These are phyloP conservation scores for Lacerta viridis DNA, from an alignment of 2,797 vertebrate species.

Conservation along the genomic window DNA sequence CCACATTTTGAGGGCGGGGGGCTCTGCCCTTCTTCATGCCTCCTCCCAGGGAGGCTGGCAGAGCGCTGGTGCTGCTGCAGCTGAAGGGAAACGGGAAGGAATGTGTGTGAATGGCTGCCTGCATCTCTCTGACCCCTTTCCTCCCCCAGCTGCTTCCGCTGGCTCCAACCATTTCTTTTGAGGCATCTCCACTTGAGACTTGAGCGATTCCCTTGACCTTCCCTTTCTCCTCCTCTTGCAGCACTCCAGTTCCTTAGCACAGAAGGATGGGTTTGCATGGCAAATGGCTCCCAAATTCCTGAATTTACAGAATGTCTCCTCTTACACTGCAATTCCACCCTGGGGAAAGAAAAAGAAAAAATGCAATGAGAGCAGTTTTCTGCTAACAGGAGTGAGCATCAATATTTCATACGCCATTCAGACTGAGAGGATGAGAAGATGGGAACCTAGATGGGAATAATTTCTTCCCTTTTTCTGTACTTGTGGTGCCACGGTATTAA, in stretches of 20 bases:
- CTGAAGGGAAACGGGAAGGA: too few species aligned
- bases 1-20: too few species aligned
- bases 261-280: conserved; percentile 64
- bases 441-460: conserved; percentile 2
- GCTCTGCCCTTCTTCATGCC: too few species aligned
- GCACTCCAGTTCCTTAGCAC: conserved; percentile 48
- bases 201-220: conserved; percentile 43
- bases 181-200: conserved; percentile 39
- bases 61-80: too few species aligned
- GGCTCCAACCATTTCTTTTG: conserved; percentile 43
- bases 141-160: not conserved
- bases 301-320: conserved; percentile 44
- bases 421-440: conserved; percentile 14
- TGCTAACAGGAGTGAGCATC: conserved; percentile 56
- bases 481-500: not conserved
- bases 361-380: conserved; percentile 60
- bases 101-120: too few species aligned
- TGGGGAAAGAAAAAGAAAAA: conserved; percentile 7
- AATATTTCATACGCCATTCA: conserved; percentile 65
- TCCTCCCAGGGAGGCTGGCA: too few species aligned
- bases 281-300: conserved; percentile 45
- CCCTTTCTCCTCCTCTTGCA: conserved; percentile 46
- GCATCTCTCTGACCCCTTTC: too few species aligned
- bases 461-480: not conserved
- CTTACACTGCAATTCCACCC: conserved; percentile 53